A percentile compares a stretch with the other conserved stretches of the same genome.
phyloP scores from a whole-genome alignment of 2,113 vertebrate species.

The Machaerirhynchus nigripectus region DNA sequence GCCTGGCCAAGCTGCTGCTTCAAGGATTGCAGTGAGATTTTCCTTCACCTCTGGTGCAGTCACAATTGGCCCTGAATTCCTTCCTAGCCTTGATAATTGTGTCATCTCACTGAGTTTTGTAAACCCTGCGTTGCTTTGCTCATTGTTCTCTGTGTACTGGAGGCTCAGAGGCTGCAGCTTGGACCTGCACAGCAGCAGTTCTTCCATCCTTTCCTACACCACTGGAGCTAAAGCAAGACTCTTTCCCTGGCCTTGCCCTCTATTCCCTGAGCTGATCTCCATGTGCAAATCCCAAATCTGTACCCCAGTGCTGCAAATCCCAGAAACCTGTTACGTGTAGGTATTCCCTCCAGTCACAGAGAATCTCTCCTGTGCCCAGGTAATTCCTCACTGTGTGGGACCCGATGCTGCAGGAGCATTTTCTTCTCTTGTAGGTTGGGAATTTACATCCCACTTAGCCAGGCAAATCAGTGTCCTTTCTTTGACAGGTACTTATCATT shows the following conservation, averaged over 20 bases:
- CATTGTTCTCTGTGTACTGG: fast-evolving
- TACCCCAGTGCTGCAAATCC: neutral
- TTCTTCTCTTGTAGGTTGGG: neutral
- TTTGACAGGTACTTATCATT: neutral
- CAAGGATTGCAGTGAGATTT: neutral
- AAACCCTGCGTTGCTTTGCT: neutral
- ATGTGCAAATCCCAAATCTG: neutral
- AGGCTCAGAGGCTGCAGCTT: neutral
- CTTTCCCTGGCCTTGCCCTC: neutral
- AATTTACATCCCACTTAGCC: neutral
- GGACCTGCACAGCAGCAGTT: neutral
- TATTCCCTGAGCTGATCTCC: neutral
- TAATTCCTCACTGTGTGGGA: fast-evolving
- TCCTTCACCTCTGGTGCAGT: neutral
- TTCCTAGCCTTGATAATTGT: neutral
- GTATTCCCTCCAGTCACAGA: neutral
- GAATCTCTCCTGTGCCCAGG: neutral
- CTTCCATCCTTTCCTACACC: neutral
- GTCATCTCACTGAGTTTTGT: neutral
- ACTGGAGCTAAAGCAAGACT: neutral
- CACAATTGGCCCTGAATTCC: neutral
- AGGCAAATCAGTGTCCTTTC: neutral
- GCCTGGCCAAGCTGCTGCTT: neutral
- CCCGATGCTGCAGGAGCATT: neutral
- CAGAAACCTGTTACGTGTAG: neutral